A percentile compares a stretch with the other conserved stretches of the same genome.
phyloP scores from a whole-genome alignment of 2,113 vertebrate species.

The Hippocampus barbouri region DNA sequence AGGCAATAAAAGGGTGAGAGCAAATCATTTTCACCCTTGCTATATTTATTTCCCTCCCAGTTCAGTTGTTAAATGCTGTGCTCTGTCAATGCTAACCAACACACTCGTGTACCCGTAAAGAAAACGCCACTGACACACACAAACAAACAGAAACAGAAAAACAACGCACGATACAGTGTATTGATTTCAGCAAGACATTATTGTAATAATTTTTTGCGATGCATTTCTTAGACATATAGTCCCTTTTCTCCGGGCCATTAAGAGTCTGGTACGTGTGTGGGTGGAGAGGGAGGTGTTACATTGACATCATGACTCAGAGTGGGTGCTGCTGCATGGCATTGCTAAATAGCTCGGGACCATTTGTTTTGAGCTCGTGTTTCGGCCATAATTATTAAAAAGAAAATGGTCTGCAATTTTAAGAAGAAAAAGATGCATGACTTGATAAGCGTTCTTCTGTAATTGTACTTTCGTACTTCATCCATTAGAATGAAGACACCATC shows the following conservation, averaged over 20 bases:
- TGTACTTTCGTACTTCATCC: neutral
- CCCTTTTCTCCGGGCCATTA: neutral
- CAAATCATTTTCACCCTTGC: conserved; percentile 57
- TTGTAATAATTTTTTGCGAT: neutral
- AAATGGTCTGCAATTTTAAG: neutral
- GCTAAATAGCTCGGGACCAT: conserved; percentile 27
- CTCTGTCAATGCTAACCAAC: conserved; percentile 36
- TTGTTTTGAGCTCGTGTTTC: neutral
- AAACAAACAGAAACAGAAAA: conserved; percentile 18
- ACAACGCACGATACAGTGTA: neutral
- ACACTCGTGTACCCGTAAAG: conserved; percentile 9
- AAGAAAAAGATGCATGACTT: neutral
- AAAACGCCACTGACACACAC: neutral
- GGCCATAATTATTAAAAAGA: neutral
- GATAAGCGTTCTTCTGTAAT: neutral
- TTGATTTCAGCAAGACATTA: conserved; percentile 4
- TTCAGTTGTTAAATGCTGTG: conserved; percentile 45
- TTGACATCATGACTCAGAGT: conserved; percentile 45
- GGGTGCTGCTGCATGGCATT: conserved; percentile 21
- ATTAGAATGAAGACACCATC: too few relatives aligned
- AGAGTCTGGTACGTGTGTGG: neutral
- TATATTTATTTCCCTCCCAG: conserved; percentile 49
- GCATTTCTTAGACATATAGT: neutral
- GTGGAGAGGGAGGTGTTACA: conserved; percentile 15
- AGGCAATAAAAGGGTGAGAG: conserved; percentile 60